Base-by-base conservation (phyloP, 1,140 invertebrate genomes). In the Cryptotermes secundus region DNA sequence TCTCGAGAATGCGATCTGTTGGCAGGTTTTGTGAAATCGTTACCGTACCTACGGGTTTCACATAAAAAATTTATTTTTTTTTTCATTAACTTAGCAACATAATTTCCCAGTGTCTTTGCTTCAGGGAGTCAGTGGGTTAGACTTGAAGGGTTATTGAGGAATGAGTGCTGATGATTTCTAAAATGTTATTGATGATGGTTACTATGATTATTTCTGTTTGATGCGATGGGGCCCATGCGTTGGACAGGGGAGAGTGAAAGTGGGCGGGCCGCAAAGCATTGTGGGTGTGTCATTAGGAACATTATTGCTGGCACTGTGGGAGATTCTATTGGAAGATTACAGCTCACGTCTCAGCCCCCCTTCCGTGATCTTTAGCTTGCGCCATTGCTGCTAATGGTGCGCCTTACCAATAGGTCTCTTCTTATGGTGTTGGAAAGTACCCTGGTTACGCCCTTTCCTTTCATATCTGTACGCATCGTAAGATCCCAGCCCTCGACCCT, bases 291-390 rank as follows among this genome's bases (percentile, higher is more conserved):
- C 59, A 72, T 72, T 72, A 72, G 26, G 7, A 72, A 31, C 59
- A 31, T 72, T 72, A 72, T 72, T 72, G n/a, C 59, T 72, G n/a
- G 59, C 59, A 72, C 59, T 72, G 59, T 72, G 59, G 59, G 59
- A 72, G 59, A 72, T 72, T 26, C 59, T 72, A 72, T 72, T 72
- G 59, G 59, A 72, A 72, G 59, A 72, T 72, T 72, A 72, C 2
- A 72, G 59, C 59, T 72, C 59, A 72, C 7, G 26, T 31, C 59
- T 72, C 26, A 3, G 3, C n/a, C 7, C 59, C 19, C 59, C 59
- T 1, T 19, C 45, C n/a, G 0, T 9, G 26, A 72, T 72, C 59
- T 72, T 72, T 72, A 31, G 1, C 26, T 72, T 72, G 59, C 59
- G n/a, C 59, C 59, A 72, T 72, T 72, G 59, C 59, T 22, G 26